Evolutionary conservation across 2,113 vertebrate species (phyloP), one percentile per base, ranked within the genome.

Genomic region (Setophaga coronata): DNA sequence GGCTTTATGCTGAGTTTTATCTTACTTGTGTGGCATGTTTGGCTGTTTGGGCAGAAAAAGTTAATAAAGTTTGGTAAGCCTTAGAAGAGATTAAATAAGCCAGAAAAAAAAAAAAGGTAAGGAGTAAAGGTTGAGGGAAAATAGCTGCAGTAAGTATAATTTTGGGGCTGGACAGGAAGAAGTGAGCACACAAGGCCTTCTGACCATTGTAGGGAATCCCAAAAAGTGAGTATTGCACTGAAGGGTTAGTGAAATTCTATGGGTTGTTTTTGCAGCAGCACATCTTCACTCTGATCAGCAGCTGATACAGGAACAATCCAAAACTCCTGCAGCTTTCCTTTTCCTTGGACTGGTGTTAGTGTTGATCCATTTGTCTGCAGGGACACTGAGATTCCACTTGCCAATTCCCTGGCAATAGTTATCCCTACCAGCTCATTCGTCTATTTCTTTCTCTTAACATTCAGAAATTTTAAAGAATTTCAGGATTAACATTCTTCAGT

Each of bases 391-490:
- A 42, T 47, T 33, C 19, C 23, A 10, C 15, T 54, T 65, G 26
- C 1, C 25, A 54, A 54, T 36, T 76, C 31, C 2, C 0, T 1
- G 12, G 38, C 28, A 53, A 1, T 12, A 42, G 1, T 56, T 53
- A 9, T 17, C 7, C 38, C 18, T 48, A 13, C 13, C 12, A 38
- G 8, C 11, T 29, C 23, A 16, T 17, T 20, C 16, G 29, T 29
- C 8, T 16, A 3, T n/a, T 82, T 50, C 2, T 57, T 57, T 33
- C 74, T 34, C 56, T 45, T 31, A 45, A 18, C 14, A 16, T 54
- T 36, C 23, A 64, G 7, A 18, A 62, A 3, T 42, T 67, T 50
- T 4, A 28, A 33, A 79, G 17, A 28, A 21, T 74, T 69, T 83
- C 33, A 36, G 8, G 28, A 19, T 71, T 45, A 31, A 48, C 28